Percentiles rank a stretch among this genome's conserved stretches.
These are phyloP conservation scores for Nephrocerus scutellatus DNA, from an alignment of 2,888 invertebrate genomes.

Conservation along the genomic window DNA sequence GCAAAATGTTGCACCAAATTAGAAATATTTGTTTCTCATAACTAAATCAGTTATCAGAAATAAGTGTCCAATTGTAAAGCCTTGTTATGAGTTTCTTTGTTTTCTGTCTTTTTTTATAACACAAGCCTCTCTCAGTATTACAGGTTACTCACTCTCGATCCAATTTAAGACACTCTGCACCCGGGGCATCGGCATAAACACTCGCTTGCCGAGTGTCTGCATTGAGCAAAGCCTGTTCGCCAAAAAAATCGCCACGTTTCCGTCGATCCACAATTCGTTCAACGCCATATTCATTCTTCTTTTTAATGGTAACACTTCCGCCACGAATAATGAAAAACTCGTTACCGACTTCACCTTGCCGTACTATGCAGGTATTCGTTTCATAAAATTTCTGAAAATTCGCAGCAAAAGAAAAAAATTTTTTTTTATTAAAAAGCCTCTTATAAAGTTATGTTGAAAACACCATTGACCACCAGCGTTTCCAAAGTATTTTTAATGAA, in stretches of 20 bases:
- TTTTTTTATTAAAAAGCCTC: background rate
- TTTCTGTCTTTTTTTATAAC: too few relatives aligned
- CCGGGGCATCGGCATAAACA: slow-evolving; percentile 76
- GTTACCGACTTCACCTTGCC: slow-evolving; percentile 80
- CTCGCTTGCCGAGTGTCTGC: slow-evolving; percentile 85
- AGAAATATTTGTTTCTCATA: too few relatives aligned
- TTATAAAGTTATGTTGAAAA: background rate
- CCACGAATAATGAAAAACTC: slow-evolving; percentile 87
- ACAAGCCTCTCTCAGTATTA: background rate
- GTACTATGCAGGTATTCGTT: slow-evolving; percentile 69
- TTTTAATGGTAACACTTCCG: slow-evolving; percentile 69
- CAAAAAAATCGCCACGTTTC: slow-evolving; percentile 76
- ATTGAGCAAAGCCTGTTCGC: slow-evolving; percentile 78
- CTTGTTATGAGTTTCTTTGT: background rate
- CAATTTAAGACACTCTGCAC: slow-evolving; percentile 80
- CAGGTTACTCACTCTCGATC: slow-evolving; percentile 65
- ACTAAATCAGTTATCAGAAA: too few relatives aligned
- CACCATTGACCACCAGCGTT: too few relatives aligned
- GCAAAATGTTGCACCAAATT: too few relatives aligned
- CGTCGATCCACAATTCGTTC: slow-evolving; percentile 65
- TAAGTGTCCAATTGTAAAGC: too few relatives aligned
- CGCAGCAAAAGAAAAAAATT: slow-evolving; percentile 3
- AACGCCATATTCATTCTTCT: slow-evolving; percentile 54
- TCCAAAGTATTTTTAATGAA: background rate
- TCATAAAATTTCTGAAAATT: slow-evolving; percentile 66